Conservation (phyloP, 1,140 invertebrate species). For the Tetragonula clypearis region DNA sequence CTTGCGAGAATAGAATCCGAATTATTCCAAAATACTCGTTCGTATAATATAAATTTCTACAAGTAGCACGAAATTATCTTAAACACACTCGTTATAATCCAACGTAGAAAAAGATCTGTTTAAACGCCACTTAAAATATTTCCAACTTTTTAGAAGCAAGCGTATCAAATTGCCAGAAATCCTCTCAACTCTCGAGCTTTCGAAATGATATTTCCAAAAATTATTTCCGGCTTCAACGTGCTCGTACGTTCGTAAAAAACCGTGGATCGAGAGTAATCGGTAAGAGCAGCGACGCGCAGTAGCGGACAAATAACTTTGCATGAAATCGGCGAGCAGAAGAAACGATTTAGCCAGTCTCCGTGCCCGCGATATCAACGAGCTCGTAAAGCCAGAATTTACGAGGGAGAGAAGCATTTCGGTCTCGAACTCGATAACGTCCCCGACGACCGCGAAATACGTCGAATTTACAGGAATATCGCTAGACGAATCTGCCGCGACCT, state of each 20-base stretch:
- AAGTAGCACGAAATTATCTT: background rate
- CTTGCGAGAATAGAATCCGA: background rate
- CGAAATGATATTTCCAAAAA: background rate
- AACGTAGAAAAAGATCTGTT: background rate
- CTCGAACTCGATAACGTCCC: background rate
- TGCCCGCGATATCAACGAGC: background rate
- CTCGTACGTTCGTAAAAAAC: background rate
- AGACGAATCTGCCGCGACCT: background rate
- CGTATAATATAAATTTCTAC: background rate
- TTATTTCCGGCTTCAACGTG: background rate
- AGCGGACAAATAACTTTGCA: background rate
- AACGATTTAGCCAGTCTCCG: background rate
- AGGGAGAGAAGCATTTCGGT: background rate
- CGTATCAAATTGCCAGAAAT: background rate
- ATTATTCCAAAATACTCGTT: background rate
- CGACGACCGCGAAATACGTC: background rate
- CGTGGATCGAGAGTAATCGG: background rate
- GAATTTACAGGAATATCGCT: background rate
- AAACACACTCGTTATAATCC: background rate
- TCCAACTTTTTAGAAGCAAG: background rate
- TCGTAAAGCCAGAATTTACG: slow-evolving; percentile 21
- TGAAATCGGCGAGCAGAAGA: background rate
- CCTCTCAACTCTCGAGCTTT: no score
- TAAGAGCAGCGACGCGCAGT: background rate
- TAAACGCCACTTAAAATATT: background rate